phyloP scores from a whole-genome alignment of 2,113 vertebrate genomes.

The Burhinus bistriatus region DNA sequence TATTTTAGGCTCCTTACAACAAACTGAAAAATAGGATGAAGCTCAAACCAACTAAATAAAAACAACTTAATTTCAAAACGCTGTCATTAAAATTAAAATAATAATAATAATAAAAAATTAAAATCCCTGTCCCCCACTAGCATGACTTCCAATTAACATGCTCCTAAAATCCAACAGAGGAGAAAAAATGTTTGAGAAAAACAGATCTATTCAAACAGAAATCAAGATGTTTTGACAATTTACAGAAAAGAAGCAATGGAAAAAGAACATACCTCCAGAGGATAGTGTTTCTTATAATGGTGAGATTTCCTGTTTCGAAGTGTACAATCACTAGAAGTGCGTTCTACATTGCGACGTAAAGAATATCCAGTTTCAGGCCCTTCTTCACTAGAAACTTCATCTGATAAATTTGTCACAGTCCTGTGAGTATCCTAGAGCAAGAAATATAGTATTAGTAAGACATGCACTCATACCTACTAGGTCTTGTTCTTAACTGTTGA shows the following conservation, averaged over 20 bases:
- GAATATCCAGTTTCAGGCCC: constrained; percentile 86
- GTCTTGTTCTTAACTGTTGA: neutral
- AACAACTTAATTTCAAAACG: neutral
- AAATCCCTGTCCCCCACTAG: neutral
- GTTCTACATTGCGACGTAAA: constrained; percentile 77
- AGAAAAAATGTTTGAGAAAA: neutral
- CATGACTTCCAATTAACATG: neutral
- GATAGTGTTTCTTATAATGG: constrained; percentile 92
- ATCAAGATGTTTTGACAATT: neutral
- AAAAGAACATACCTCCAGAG: constrained; percentile 79
- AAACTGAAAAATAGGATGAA: neutral
- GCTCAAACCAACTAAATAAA: neutral
- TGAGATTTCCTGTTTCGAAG: constrained; percentile 87
- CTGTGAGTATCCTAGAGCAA: constrained; percentile 77
- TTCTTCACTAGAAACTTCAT: constrained; percentile 96
- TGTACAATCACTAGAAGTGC: constrained; percentile 79
- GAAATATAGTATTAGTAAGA: neutral
- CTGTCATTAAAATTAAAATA: neutral
- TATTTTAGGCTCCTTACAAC: neutral
- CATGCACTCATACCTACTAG: neutral
- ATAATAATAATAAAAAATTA: neutral
- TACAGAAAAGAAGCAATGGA: neutral
- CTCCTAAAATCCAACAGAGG: neutral
- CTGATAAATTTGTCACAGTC: constrained; percentile 79
- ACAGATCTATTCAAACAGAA: neutral